Conservation (phyloP, 2,113 vertebrate genomes). For the Cathartes aura region DNA sequence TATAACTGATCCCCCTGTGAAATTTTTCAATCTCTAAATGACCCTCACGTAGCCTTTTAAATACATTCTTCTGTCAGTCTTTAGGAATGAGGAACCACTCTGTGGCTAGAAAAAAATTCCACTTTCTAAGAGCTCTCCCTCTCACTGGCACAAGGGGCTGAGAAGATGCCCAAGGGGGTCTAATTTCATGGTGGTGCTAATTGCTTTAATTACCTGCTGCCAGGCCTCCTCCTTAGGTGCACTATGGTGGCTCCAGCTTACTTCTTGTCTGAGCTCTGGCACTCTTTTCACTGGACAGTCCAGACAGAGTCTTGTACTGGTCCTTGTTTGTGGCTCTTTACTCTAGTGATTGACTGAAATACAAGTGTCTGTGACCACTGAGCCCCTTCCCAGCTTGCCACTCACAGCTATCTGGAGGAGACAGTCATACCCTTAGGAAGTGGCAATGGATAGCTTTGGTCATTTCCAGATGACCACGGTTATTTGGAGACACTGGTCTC, state of each 20-base stretch:
- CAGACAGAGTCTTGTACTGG: background rate
- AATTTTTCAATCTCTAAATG: background rate
- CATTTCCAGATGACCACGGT: background rate
- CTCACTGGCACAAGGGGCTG: background rate
- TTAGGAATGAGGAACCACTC: background rate
- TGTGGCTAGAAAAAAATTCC: background rate
- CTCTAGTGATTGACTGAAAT: background rate
- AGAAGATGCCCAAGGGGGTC: background rate
- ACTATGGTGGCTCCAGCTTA: background rate
- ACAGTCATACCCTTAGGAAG: background rate
- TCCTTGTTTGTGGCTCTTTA: background rate
- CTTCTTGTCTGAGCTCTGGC: background rate
- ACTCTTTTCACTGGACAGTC: background rate
- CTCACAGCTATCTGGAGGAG: background rate
- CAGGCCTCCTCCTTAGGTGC: background rate
- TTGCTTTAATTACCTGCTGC: background rate
- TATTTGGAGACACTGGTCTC: background rate
- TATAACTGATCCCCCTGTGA: background rate
- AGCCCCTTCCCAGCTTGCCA: background rate
- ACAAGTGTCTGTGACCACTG: background rate
- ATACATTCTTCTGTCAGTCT: background rate
- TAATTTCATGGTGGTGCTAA: background rate
- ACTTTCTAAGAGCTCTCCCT: background rate
- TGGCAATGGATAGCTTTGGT: background rate
- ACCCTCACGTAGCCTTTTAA: background rate